Conservation (phyloP, 2,797 vertebrate species). For the Brotogeris chrysoptera region DNA sequence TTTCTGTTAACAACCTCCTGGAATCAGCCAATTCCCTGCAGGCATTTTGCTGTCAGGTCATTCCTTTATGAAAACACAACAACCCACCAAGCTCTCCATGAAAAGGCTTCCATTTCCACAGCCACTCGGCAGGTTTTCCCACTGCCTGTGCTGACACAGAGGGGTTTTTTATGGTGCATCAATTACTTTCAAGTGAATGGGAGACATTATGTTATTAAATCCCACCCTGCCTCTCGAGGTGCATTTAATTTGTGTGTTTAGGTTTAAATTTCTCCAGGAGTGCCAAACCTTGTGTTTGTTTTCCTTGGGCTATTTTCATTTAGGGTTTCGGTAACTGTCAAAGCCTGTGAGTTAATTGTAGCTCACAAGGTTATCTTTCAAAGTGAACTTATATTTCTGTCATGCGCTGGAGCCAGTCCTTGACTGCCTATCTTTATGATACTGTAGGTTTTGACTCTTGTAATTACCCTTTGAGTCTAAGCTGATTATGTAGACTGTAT, state of each 20-base stretch:
- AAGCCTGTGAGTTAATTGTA: conserved; percentile 70
- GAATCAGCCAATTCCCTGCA: conserved; percentile 33
- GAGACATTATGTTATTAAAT: not conserved
- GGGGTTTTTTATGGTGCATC: conserved; percentile 1
- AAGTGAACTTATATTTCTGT: conserved; percentile 58
- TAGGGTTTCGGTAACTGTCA: conserved; percentile 68
- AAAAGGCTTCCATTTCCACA: not conserved
- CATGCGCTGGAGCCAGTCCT: conserved; percentile 66
- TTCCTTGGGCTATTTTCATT: conserved; percentile 73
- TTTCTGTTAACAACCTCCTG: conserved; percentile 17
- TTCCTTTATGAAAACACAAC: not conserved
- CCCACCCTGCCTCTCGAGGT: not conserved
- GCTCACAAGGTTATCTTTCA: conserved; percentile 38
- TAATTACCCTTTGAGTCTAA: conserved; percentile 39
- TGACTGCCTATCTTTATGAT: conserved; percentile 61
- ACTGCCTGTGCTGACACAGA: conserved; percentile 25
- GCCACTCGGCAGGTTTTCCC: not conserved
- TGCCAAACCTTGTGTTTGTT: conserved; percentile 40
- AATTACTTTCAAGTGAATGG: conserved; percentile 14
- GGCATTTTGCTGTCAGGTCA: conserved; percentile 55
- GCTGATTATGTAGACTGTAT: not conserved
- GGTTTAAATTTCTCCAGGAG: conserved; percentile 32
- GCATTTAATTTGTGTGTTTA: not conserved
- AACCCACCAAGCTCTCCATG: not conserved
- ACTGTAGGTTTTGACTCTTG: not conserved